These are phyloP conservation scores for Euplexia lucipara DNA, from an alignment of 2,888 invertebrate species.

Conservation along the genomic window DNA sequence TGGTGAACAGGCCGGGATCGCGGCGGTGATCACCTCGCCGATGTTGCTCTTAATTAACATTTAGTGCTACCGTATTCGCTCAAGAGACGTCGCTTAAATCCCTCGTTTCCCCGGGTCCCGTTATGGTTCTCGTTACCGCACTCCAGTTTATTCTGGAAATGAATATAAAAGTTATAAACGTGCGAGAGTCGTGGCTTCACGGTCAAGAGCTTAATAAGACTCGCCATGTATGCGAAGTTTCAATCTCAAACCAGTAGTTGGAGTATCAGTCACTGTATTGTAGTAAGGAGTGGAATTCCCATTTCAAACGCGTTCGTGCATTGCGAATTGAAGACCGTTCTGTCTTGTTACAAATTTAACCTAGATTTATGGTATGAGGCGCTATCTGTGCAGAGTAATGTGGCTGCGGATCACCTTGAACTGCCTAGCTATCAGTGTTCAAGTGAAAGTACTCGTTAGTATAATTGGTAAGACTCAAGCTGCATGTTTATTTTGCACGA, in stretches of 20 bases:
- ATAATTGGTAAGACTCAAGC: conserved; percentile 83
- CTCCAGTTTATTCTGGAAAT: conserved; percentile 77
- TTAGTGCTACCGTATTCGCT: conserved; percentile 84
- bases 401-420: conserved; percentile 85
- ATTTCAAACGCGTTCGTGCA: conserved; percentile 40
- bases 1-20: conserved; percentile 69
- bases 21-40: conserved; percentile 81
- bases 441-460: conserved; percentile 89
- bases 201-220: conserved; percentile 67
- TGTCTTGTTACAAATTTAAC: conserved; percentile 63
- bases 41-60: conserved; percentile 89
- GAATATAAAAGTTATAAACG: conserved; percentile 72
- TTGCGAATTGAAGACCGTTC: conserved; percentile 58
- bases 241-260: conserved; percentile 62
- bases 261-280: conserved; percentile 46
- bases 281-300: conserved; percentile 41
- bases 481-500: conserved; percentile 80
- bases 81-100: conserved; percentile 74
- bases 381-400: conserved; percentile 74
- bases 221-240: conserved; percentile 57
- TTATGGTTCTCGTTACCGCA: conserved; percentile 82
- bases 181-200: conserved; percentile 67
- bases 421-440: conserved; percentile 77
- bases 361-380: conserved; percentile 72
- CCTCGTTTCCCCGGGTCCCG: conserved; percentile 78